A percentile compares a stretch with the other conserved stretches of the same genome.
Evolutionary conservation across 2,797 vertebrate genomes (phyloP).

Genomic region (Tapirus indicus): DNA sequence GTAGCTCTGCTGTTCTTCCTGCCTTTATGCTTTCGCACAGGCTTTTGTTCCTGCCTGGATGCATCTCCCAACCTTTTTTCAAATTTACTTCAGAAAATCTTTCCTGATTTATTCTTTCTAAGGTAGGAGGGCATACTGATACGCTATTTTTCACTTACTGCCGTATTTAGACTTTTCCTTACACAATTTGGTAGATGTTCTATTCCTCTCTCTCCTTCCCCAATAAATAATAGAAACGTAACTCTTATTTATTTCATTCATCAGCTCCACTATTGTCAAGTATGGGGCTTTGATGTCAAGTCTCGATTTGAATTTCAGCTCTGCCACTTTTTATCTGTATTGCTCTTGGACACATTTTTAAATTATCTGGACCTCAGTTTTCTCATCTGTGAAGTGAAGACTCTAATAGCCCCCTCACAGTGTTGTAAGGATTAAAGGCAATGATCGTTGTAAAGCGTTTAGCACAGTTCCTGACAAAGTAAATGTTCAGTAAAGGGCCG

Average conservation of each 20-base stretch:
- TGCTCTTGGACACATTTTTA: conserved; percentile 44
- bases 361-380: conserved; percentile 18
- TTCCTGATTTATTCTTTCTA: conserved; percentile 3
- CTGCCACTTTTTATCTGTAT: background rate
- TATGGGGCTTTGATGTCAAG: background rate
- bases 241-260: background rate
- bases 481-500: background rate
- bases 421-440: conserved; percentile 24
- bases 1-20: background rate
- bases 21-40: background rate
- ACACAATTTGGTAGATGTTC: background rate
- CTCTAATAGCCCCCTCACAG: background rate
- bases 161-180: background rate
- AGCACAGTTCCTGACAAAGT: background rate
- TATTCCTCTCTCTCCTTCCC: background rate
- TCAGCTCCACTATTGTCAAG: background rate
- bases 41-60: background rate
- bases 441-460: background rate
- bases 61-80: background rate
- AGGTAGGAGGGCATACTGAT: background rate
- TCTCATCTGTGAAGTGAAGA: background rate
- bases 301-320: background rate
- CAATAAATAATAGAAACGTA: background rate
- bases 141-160: background rate
- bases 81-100: conserved; percentile 26